Conservation (phyloP, 2,797 vertebrate genomes). For the Sarcoramphus papa region DNA sequence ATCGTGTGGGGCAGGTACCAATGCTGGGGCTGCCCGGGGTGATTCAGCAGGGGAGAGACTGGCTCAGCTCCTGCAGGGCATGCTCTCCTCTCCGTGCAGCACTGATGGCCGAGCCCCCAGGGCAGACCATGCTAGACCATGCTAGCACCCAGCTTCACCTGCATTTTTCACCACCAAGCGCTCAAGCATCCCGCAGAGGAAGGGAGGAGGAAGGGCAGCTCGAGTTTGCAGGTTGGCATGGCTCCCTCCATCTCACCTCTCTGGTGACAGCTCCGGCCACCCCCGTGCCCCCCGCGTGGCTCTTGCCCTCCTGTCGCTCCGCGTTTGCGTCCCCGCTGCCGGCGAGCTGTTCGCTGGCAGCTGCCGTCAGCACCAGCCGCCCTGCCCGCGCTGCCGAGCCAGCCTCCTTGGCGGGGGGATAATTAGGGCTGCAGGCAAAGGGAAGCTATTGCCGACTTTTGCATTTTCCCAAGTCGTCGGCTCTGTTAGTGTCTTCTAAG, state of each 20-base stretch:
- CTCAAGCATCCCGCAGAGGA: not conserved
- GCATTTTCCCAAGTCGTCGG: not conserved
- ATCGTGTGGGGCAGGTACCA: not conserved
- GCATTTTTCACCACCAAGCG: rapidly evolving
- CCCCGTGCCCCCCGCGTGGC: rapidly evolving
- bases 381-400: not conserved
- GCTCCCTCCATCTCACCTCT: not conserved
- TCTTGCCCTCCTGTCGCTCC: not conserved
- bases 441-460: not conserved
- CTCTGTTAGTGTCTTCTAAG: not conserved
- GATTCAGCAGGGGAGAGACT: not conserved
- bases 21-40: not conserved
- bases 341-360: not conserved
- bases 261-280: not conserved
- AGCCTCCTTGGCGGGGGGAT: not conserved
- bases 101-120: not conserved
- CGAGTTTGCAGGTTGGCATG: rapidly evolving
- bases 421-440: not conserved
- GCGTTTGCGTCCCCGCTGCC: not conserved
- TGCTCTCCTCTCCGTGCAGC: not conserved
- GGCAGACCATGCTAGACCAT: not conserved
- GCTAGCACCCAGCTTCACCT: not conserved
- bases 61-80: not conserved
- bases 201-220: not conserved
- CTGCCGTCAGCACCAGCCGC: not conserved